Conservation (phyloP, 2,797 vertebrate genomes). For the Sarcoramphus papa region DNA sequence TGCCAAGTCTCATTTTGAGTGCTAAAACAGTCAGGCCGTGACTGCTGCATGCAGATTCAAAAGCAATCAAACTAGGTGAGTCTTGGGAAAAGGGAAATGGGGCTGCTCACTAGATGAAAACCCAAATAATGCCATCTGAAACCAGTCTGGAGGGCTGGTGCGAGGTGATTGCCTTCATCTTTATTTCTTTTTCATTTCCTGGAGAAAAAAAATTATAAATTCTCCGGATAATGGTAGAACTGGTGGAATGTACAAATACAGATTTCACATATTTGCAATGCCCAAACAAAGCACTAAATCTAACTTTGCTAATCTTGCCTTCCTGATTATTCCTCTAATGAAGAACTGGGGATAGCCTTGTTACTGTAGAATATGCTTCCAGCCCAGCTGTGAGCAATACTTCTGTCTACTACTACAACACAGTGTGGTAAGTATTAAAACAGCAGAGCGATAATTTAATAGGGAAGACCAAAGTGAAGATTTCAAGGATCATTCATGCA, state of each 20-base stretch:
- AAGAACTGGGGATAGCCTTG: neutral
- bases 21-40: neutral
- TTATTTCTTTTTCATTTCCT: neutral
- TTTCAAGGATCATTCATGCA: neutral
- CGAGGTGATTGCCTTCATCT: neutral
- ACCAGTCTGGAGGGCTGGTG: neutral
- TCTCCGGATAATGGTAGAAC: neutral
- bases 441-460: neutral
- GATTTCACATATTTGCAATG: neutral
- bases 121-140: neutral
- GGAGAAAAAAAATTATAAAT: neutral
- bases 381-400: neutral
- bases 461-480: neutral
- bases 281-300: neutral
- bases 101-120: neutral
- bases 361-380: neutral
- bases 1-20: constrained; percentile 26
- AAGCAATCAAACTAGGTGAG: neutral
- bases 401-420: neutral
- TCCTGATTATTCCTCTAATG: neutral
- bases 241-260: neutral
- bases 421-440: neutral
- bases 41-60: neutral
- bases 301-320: neutral
- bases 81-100: neutral